Base-by-base conservation (phyloP, 2,113 vertebrate species). In the Callopanchax toddi region DNA sequence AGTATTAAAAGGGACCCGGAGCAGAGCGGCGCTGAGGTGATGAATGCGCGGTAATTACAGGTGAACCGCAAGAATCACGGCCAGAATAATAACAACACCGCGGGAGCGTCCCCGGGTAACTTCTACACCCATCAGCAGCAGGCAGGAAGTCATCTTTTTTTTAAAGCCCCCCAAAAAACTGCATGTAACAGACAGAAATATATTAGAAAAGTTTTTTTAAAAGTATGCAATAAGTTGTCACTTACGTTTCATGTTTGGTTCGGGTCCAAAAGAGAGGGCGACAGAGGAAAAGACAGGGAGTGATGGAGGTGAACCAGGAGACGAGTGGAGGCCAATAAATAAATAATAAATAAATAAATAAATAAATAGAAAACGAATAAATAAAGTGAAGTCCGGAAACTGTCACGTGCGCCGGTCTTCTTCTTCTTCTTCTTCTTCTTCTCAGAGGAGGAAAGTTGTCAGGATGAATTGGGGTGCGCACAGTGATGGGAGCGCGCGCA, bases 181-280 rank as follows among this genome's bases (percentile, higher is more conserved):
- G 11, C 1, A 62, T 40, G 65, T 51, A 37, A 44, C n/a, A 32
- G 11, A 25, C 1, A 18, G 7, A 29, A 29, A n/a, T 6, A 12
- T 6, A 9, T 3, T 9, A 3, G 4, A 40, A 11, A 9, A 10
- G 29, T 32, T 32, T 32, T 4, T 4, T 5, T 8, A 32, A 4
- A 32, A 3, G 6, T 32, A 6, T 32, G 29, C 29, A 32, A 13
- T 18, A 48, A 48, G 23, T 4, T 17, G 5, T 9, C 21, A 93
- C 92, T 93, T 92, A 93, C 92, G 86, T 92, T 91, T 93, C 92
- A 93, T 93, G 89, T 89, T 32, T 92, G 89, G 48, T 86, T 87
- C 71, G 61, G 81, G 48, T 92, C 90, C 86, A 64, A 76, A 16
- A 26, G 48, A 32, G 26, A 29, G 4, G 7, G 26, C 15, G 25